Evolutionary conservation across 1,140 invertebrate species (phyloP).

Genomic region (Acromyrmex echinatior): DNA sequence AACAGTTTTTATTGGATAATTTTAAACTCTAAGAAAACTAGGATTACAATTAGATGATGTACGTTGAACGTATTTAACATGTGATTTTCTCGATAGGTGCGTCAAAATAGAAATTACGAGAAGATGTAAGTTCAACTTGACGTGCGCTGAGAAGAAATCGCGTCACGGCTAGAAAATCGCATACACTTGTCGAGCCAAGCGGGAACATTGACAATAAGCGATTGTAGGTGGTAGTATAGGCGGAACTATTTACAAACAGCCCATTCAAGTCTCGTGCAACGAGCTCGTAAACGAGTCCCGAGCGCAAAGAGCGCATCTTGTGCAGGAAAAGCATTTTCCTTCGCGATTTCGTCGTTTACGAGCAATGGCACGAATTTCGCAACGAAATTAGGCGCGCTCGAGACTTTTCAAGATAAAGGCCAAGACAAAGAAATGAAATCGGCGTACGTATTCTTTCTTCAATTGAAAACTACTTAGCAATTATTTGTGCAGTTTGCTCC

Average conservation of each 20-base stretch:
- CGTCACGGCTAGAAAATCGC: conserved; percentile 7
- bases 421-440: neutral
- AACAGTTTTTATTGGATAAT: neutral
- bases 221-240: neutral
- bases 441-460: neutral
- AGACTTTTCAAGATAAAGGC: conserved; percentile 27
- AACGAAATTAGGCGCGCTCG: conserved; percentile 21
- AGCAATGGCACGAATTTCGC: conserved; percentile 40
- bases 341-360: neutral
- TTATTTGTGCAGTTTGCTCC: neutral
- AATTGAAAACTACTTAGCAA: neutral
- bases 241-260: conserved; percentile 69
- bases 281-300: conserved; percentile 42
- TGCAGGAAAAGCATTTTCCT: neutral
- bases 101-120: neutral
- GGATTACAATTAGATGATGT: neutral
- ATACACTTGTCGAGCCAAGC: neutral
- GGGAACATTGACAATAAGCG: conserved; percentile 34
- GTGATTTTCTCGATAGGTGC: neutral
- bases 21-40: neutral
- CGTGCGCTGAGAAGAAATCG: neutral
- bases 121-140: neutral
- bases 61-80: neutral
- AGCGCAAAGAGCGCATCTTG: neutral
- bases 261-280: conserved; percentile 43